Evolutionary conservation across 1,140 invertebrate genomes (phyloP).

Genomic region (Harpegnathos saltator): DNA sequence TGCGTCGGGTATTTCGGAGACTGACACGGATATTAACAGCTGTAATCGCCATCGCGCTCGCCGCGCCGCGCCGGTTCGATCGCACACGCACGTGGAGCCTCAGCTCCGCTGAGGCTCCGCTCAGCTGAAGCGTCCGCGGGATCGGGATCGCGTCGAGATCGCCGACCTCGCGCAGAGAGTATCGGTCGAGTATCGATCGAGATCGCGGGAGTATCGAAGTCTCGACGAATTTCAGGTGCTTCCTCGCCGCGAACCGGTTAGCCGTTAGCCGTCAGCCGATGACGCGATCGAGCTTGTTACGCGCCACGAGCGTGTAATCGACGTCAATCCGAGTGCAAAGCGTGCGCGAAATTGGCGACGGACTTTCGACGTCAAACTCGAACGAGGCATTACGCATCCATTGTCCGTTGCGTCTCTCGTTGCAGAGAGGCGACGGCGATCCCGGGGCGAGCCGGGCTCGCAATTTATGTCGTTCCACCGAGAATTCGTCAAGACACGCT

Average conservation of each 20-base stretch:
- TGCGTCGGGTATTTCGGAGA: slow-evolving; percentile 76
- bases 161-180: not conserved
- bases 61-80: slow-evolving; percentile 1
- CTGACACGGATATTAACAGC: slow-evolving; percentile 76
- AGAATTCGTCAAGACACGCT: not conserved
- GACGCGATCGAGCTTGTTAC: not conserved
- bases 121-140: too few relatives aligned
- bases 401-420: not conserved
- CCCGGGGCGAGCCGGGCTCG: too few relatives aligned
- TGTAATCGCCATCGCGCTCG: slow-evolving; percentile 52
- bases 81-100: slow-evolving; percentile 1
- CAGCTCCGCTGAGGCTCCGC: too few relatives aligned
- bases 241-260: not conserved
- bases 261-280: not conserved
- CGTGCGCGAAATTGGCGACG: not conserved
- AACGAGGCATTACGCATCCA: not conserved
- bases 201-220: not conserved
- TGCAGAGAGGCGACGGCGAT: not conserved
- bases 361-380: not conserved
- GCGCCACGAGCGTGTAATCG: not conserved
- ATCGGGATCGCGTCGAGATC: too few relatives aligned
- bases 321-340: not conserved
- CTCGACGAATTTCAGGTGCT: not conserved
- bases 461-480: not conserved
- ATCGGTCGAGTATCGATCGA: too few relatives aligned